A percentile compares a stretch with the other conserved stretches of the same genome.
Conservation (phyloP, 1,140 invertebrate species). For the Onthophagus taurus region DNA sequence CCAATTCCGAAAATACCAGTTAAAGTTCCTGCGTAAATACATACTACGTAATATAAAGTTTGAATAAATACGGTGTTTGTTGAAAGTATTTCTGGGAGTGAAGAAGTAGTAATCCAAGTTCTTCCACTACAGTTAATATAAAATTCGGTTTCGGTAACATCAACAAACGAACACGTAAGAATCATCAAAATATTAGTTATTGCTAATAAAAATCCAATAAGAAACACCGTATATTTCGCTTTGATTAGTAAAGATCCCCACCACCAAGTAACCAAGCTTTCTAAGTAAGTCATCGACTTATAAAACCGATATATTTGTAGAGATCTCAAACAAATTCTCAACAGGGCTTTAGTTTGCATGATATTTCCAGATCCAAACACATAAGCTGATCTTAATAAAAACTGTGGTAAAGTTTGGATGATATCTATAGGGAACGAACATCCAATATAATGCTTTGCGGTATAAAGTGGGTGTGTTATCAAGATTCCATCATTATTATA, state of each 20-base stretch:
- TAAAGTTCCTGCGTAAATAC: not conserved
- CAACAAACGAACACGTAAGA: not conserved
- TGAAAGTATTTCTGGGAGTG: not conserved
- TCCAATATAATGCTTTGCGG: conserved; percentile 36
- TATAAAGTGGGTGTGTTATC: conserved; percentile 37
- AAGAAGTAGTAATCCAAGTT: not conserved
- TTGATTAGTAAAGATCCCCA: not conserved
- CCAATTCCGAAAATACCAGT: not conserved
- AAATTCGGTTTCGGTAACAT: not conserved
- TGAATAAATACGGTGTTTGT: not conserved
- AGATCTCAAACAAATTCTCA: not conserved
- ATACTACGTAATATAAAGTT: not conserved
- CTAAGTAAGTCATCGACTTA: not conserved
- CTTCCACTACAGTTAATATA: not conserved
- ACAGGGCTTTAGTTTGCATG: not conserved
- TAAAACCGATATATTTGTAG: not conserved
- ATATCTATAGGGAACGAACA: conserved; percentile 36
- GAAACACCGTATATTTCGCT: not conserved
- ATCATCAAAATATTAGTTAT: not conserved
- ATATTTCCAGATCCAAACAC: not conserved
- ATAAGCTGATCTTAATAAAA: not conserved
- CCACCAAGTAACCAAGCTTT: not conserved
- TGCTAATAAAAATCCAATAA: not conserved
- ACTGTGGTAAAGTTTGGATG: conserved; percentile 11
- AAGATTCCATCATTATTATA: conserved; percentile 37